Base-by-base conservation (phyloP, 2,888 invertebrate genomes). In the Baronia brevicornis region DNA sequence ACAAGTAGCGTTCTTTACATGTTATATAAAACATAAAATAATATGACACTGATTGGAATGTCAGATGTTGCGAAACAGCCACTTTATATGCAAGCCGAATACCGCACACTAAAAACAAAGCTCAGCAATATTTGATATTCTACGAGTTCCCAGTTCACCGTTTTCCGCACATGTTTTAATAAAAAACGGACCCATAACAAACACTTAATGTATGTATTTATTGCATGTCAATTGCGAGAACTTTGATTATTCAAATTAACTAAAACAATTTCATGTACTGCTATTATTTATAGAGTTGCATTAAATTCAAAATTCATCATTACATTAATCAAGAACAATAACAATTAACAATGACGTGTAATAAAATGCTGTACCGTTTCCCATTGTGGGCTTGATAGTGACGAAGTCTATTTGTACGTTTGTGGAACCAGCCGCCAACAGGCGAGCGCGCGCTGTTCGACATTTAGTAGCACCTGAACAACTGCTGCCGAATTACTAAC, bases 361-460 rank as follows among this genome's bases (percentile, higher is more conserved):
- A 44, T 54, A 49, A 44, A 51, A 46, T 46, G 52, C 50, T 65
- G 48, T 82, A 82, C 82, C 80, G 70, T 66, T 68, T 69, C 59
- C 72, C 80, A 79, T 79, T 74, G 60, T 71, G 57, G 51, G 56
- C 61, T 52, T 80, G 70, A 56, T 67, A 71, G 48, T 60, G 62
- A 30, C 79, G 75, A 34, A 82, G 56, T 56, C 66, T 61, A 52
- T 68, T 64, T 38, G 72, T 67, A 36, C 70, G 72, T 66, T 60
- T 79, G 48, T 71, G 71, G 46, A 80, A 64, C 82, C 82, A 82
- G 46, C 63, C 66, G 43, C 77, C 71, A 42, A 79, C 72, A 30
- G 75, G 73, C 48, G 70, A 69, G 43, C 75, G 65, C 50, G 60
- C 60, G 21, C 62, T 54, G 48, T 72, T 72, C 55, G 80, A 69